Conservation (phyloP, 1,140 invertebrate species). For the Tenebrio molitor region DNA sequence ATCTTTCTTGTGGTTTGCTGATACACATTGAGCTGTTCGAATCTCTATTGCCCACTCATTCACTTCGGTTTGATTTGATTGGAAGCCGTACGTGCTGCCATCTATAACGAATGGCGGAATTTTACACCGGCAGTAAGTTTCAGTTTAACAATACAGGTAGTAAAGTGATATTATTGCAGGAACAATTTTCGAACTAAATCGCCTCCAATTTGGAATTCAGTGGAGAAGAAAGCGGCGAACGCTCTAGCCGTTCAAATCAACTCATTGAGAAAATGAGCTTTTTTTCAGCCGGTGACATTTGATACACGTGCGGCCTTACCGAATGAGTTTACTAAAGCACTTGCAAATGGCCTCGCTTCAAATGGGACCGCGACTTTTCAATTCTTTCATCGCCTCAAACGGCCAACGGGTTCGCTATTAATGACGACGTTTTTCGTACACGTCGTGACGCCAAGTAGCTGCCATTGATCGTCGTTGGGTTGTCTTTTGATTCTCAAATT, state of each 20-base stretch:
- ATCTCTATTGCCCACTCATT: constrained; percentile 55
- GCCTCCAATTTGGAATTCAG: constrained; percentile 13
- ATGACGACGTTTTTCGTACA: constrained; percentile 18
- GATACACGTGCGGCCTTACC: constrained; percentile 37
- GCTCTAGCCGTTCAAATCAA: constrained; percentile 19
- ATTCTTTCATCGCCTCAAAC: background rate
- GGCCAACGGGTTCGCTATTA: constrained; percentile 1
- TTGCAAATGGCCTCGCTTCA: constrained; percentile 37
- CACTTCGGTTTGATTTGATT: constrained; percentile 55
- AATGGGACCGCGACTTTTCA: constrained; percentile 8
- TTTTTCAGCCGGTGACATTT: constrained; percentile 41
- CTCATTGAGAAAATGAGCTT: constrained; percentile 41
- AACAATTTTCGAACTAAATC: constrained; percentile 17
- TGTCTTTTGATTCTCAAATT: constrained; percentile 31
- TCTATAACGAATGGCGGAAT: constrained; percentile 46
- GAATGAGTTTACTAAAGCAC: constrained; percentile 37
- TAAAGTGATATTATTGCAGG: constrained; percentile 32
- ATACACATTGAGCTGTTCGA: constrained; percentile 53
- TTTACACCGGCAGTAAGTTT: constrained; percentile 28
- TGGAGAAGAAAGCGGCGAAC: constrained; percentile 1
- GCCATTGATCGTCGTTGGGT: background rate
- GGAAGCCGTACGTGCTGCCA: constrained; percentile 49
- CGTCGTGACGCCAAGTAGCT: background rate
- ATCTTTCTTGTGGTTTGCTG: constrained; percentile 54
- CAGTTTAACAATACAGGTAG: constrained; percentile 37